Base-by-base conservation (phyloP, 2,888 invertebrate species). In the Cerastis leucographa region DNA sequence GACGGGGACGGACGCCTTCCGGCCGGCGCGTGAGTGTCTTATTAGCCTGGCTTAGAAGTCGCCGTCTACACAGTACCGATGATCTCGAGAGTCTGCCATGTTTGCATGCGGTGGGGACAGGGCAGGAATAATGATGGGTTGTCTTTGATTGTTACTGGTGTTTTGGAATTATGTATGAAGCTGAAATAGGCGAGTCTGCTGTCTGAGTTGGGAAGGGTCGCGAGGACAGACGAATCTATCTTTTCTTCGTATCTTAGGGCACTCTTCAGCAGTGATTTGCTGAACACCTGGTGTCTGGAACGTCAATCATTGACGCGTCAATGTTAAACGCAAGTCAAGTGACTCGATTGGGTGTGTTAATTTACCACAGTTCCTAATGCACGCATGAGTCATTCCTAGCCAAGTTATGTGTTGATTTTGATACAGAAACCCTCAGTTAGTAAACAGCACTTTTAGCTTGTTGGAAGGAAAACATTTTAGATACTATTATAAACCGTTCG, bases 1-100 rank as follows among this genome's bases (percentile, higher is more conserved):
- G 82, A 69, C 78, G 76, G 69, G 81, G 84, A 89, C 88, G 74
- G 81, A 85, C 88, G 86, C 84, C 82, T 89, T 88, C 89, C 89
- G 83, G 74, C 80, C 84, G 74, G 76, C 73, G 74, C 82, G 79
- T 74, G 81, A 81, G 81, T 80, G 78, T 83, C 88, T 81, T 88
- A 87, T 88, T 88, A 88, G 83, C 80, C 40, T 77, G 77, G 84
- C 80, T 86, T 81, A 87, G 87, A 86, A 80, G 73, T 84, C 42
- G 80, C 81, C 82, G 79, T 85, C 83, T 71, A 74, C n/a, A 75
- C 74, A 59, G 76, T 71, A 81, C 70, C 62, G 74, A 74, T 83
- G 86, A 84, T 84, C 82, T 82, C 59, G 56, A 40, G 69, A 49
- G 61, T 73, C 74, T 65, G 67, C 61, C 56, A 54, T 70, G 72